Base-by-base conservation (phyloP, 2,113 vertebrate genomes). In the Helogale parvula region DNA sequence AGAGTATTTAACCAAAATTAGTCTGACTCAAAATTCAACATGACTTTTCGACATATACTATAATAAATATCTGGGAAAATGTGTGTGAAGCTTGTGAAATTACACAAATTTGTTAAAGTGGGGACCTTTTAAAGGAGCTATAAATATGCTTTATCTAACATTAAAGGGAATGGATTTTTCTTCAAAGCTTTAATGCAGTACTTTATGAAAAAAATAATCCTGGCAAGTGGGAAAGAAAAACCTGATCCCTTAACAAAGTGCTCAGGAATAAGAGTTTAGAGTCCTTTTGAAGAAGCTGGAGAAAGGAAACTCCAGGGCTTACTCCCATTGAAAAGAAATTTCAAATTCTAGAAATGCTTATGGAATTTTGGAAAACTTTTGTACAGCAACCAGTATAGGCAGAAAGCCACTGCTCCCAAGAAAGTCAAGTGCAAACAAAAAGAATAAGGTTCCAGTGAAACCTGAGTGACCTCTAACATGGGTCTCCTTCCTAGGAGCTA, bases 121-220 rank as follows among this genome's bases (percentile, higher is more conserved):
- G 35, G 71, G 96, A 94, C 2, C 96, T 93, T 98, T 98, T 91
- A 98, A 96, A 77, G 80, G 33, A 69, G 81, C 82, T 97, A 96
- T 89, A 98, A 98, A 95, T 90, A 97, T 92, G 82, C 52, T 74
- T 97, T 57, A 94, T 74, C 93, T 71, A 98, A 98, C 98, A 98
- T 96, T 96, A 97, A 97, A 98, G 68, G 71, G 41, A 95, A 97
- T 2, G 84, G 15, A 15, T 88, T 96, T 97, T 96, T 95, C 47
- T 97, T 85, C 71, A 57, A 97, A 93, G 54, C 54, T 81, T 71
- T 76, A 77, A 23, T 60, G 47, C 77, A 88, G 84, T 88, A 95
- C 94, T 93, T 96, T 97, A 86, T 96, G 96, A 97, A 97, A 97
- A 97, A 98, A 97, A 95, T 95, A 92, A 35, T 97, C 72, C 89